Evolutionary conservation across 2,888 invertebrate species (phyloP), one percentile per base, ranked within the genome.

Genomic region (Portevinia maculata): DNA sequence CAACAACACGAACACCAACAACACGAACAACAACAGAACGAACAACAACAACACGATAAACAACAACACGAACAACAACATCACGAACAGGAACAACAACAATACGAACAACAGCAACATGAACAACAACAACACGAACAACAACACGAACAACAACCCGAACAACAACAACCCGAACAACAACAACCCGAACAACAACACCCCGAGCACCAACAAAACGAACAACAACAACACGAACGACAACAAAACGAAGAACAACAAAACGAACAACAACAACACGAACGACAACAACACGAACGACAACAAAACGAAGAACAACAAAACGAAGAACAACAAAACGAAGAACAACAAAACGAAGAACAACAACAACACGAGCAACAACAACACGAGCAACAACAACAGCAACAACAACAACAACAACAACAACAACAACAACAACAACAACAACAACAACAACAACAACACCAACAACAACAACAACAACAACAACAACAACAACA

Each of bases 301-400:
- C 11, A 11, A 7, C 4, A 32, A 7, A 1, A 32, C 3, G 32
- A 32, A 32, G 4, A 32, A 32, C 4, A 32, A 32, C 32, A 32
- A 32, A 1, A 7, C 3, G 4, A 32, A 9, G 32, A 32, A 32
- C 9, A 87, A 5, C 86, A 88, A 7, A 1, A 32, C 4, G 32
- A 32, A 32, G 4, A 32, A 32, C 4, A 32, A 32, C 32, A 32
- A 32, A 1, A 7, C 3, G 4, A 32, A 9, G 32, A 32, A 32
- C 9, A 87, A 5, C 86, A 88, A 7, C 9, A 32, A 32, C 4
- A 32, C 3, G 4, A 87, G 4, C 86, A 88, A 7, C 9, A 32
- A 32, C 4, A 7, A 32, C 9, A 32, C 1, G 32, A 32, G 7
- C 9, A 87, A 5, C 86, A 88, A 7, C 9, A 32, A 7, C 4